Evolutionary conservation across 2,113 vertebrate genomes (phyloP), one percentile per base, ranked within the genome.

Genomic region (Ceyx margarethae): DNA sequence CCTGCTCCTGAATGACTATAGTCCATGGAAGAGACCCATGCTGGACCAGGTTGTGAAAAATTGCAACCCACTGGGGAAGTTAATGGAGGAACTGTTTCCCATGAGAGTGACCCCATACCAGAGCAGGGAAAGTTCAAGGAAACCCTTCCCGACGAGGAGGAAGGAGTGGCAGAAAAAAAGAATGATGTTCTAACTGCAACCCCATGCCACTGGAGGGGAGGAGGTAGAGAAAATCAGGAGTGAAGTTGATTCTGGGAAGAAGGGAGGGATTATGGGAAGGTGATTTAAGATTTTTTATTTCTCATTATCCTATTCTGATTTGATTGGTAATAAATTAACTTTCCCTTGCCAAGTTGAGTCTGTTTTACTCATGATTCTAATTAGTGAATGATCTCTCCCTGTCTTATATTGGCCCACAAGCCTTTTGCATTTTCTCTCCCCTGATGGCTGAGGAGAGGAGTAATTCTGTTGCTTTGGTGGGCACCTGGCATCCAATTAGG

Each of bases 131-230:
- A 46, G 43, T 58, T 17, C 26, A 23, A 65, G 1, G 7, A 71
- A 11, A 33, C 11, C 9, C 51, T 14, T 12, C 6, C 29, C 18
- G 4, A 37, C 16, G 11, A 50, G 19, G 13, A 48, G 4, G 10
- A 72, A 33, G 31, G 28, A 33, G 9, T 5, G 3, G 20, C 31
- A 61, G 33, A 76, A 20, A 40, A 19, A 64, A n/a, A 0, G 0
- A 21, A 31, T 45, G 33, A 26, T 33, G 12, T 33, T 51, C 23
- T 40, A 19, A 56, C 42, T 10, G 13, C 14, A 81, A 17, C 8
- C 5, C 16, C 11, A 43, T 8, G 2, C 13, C 23, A 8, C 40
- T 61, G 16, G 19, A 7, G 3, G 11, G 10, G 17, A 33, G 12
- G 8, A 51, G 8, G 14, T 9, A 50, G 13, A 69, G 67, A 69